Evolutionary conservation across 2,797 vertebrate genomes (phyloP), one percentile per base, ranked within the genome.

Genomic region (Dallia pectoralis): DNA sequence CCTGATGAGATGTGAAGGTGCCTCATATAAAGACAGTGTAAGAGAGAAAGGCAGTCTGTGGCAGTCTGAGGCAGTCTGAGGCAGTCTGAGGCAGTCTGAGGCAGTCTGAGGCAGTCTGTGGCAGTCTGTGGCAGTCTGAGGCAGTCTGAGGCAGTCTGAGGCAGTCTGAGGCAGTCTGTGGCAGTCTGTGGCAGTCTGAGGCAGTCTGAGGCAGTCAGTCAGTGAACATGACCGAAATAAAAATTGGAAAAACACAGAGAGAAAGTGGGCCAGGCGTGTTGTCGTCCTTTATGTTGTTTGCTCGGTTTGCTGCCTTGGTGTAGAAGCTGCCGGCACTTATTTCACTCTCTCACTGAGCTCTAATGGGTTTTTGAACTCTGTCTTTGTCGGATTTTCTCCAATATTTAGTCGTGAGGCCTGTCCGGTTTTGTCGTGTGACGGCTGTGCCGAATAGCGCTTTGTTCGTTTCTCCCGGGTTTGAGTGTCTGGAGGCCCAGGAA

Each of bases 391-490:
- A 48, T 51, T 22, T 22, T 44, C 72, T 78, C 11, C 74, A 72
- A 74, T 78, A 78, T 78, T 74, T 56, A 76, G 40, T 40, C 61
- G 49, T 9, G 22, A 8, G 25, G 25, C 47, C 32, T n/a, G 44
- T 36, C 71, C 65, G 70, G 25, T 15, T 29, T 25, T 27, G 59
- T 4, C 22, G 4, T 22, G 59, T 12, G 14, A 12, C 8, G 44
- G 44, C 14, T 2, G 44, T 6, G 4, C 44, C 14, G 44, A 7
- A 4, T 19, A 51, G 18, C 3, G 3, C 6, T 51, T 1, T 51
- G 48, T 7, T 51, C 1, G 4, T 18, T 51, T 4, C 33, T n/a
- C 18, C 48, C 18, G 4, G 5, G 16, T 4, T 51, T 51, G 18
- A n/a, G 48, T 51, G 48, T 51, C 48, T 19, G 48, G 15, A 51